Evolutionary conservation across 2,888 invertebrate genomes (phyloP).

Genomic region (Polyploca ridens): DNA sequence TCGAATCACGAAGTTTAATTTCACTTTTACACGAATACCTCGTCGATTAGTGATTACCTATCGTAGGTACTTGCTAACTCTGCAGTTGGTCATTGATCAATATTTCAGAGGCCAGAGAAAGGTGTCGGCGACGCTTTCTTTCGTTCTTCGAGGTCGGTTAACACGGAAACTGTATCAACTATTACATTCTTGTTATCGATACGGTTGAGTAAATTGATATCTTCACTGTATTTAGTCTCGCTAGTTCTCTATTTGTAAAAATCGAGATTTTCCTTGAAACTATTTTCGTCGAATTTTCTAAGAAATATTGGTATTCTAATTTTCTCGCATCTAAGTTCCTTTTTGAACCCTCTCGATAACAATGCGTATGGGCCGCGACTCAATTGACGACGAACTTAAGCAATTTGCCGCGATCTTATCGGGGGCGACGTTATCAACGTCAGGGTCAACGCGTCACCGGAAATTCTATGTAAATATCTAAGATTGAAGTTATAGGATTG

Average conservation of each 20-base stretch:
- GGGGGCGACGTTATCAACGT: slow-evolving; percentile 33
- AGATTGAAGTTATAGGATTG: neutral
- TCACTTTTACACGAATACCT: neutral
- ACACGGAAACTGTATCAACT: slow-evolving; percentile 15
- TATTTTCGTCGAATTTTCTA: too few relatives aligned
- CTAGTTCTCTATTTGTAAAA: neutral
- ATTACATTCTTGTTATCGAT: neutral
- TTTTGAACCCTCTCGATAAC: slow-evolving; percentile 21
- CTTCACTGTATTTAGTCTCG: slow-evolving; percentile 1
- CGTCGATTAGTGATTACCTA: neutral
- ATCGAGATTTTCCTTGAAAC: neutral
- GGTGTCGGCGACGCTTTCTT: slow-evolving; percentile 27
- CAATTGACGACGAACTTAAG: slow-evolving; percentile 57
- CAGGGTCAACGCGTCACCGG: slow-evolving; percentile 52
- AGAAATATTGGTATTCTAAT: neutral
- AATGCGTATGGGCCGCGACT: slow-evolving; percentile 31
- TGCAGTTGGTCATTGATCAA: slow-evolving; percentile 29
- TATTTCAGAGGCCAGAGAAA: slow-evolving; percentile 43
- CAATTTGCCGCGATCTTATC: slow-evolving; percentile 58
- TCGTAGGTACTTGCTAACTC: neutral
- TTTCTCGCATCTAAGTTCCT: neutral
- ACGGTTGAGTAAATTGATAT: neutral
- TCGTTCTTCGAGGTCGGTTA: slow-evolving; percentile 22
- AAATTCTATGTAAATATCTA: slow-evolving; percentile 37
- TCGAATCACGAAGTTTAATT: neutral